These are phyloP conservation scores for Lophius piscatorius DNA, from an alignment of 2,113 vertebrate species.

Conservation along the genomic window DNA sequence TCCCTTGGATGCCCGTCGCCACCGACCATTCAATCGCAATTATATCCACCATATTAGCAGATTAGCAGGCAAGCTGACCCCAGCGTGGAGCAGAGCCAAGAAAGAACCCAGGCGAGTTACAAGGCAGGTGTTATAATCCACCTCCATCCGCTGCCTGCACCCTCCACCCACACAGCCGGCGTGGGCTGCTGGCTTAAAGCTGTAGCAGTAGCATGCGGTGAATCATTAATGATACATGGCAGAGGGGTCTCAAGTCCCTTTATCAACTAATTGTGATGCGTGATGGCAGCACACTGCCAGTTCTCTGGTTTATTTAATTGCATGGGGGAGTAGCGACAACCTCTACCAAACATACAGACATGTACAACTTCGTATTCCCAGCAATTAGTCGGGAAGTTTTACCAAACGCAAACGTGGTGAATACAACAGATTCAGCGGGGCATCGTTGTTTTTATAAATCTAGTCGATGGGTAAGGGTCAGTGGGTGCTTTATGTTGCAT, in stretches of 20 bases:
- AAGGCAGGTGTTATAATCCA: constrained; percentile 70
- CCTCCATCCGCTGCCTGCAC: background rate
- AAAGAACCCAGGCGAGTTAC: constrained; percentile 55
- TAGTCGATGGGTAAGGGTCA: background rate
- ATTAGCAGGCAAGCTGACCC: constrained; percentile 80
- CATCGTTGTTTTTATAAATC: constrained; percentile 2
- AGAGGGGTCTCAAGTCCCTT: constrained; percentile 33
- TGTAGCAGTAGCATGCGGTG: constrained; percentile 43
- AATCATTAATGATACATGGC: constrained; percentile 58
- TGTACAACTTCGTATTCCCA: background rate
- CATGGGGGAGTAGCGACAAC: background rate
- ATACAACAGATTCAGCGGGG: background rate
- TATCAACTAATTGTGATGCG: constrained; percentile 33
- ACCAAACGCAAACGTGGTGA: constrained; percentile 16
- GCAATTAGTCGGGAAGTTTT: background rate
- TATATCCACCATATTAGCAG: constrained; percentile 79
- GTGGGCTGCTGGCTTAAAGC: constrained; percentile 58
- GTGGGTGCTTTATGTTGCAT: background rate
- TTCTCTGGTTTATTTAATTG: constrained; percentile 10
- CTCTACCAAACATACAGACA: background rate
- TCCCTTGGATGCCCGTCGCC: constrained; percentile 48
- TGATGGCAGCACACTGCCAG: constrained; percentile 21
- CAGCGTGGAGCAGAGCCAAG: constrained; percentile 65
- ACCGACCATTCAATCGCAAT: constrained; percentile 76
- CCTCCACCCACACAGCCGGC: constrained; percentile 35